Percentiles rank a stretch among this genome's conserved stretches.
Conservation (phyloP, 2,797 vertebrate species). For the Pseudomugil tenellus region DNA sequence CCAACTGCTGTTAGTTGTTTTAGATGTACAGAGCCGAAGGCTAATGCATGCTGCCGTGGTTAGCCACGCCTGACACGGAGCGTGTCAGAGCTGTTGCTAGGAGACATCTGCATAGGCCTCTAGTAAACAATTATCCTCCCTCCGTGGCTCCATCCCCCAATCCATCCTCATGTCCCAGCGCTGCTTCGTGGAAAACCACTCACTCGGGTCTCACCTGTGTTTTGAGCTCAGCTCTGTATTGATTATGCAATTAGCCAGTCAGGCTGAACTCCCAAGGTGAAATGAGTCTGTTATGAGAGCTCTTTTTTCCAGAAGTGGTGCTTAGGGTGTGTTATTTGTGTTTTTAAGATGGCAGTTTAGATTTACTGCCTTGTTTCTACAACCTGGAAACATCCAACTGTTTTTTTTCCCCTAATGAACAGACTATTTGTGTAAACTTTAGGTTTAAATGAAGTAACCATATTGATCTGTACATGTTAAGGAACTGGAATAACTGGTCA, state of each 20-base stretch:
- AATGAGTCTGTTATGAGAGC: slow-evolving; percentile 46
- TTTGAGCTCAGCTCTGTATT: slow-evolving; percentile 67
- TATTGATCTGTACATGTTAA: background rate
- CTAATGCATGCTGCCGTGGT: slow-evolving; percentile 75
- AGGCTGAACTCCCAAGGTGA: slow-evolving; percentile 44
- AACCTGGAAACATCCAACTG: background rate
- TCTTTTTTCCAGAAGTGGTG: slow-evolving; percentile 32
- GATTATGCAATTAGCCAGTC: slow-evolving; percentile 69
- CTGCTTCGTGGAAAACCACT: slow-evolving; percentile 64
- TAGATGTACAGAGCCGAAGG: slow-evolving; percentile 49
- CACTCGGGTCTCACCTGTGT: slow-evolving; percentile 72
- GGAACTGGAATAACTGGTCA: background rate
- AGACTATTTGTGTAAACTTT: no score
- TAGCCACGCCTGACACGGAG: slow-evolving; percentile 85
- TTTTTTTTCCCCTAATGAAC: no score
- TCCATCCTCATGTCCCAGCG: slow-evolving; percentile 61
- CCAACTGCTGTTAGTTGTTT: slow-evolving; percentile 33
- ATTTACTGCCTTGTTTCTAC: background rate
- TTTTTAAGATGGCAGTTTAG: background rate
- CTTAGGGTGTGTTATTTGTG: slow-evolving; percentile 3
- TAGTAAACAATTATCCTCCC: slow-evolving; percentile 88
- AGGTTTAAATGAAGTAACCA: background rate
- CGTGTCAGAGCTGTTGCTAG: slow-evolving; percentile 87
- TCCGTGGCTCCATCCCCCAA: slow-evolving; percentile 47
- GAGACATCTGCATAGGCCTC: slow-evolving; percentile 86